Evolutionary conservation across 2,888 invertebrate species (phyloP).

Genomic region (Listrodromus nycthemerus): DNA sequence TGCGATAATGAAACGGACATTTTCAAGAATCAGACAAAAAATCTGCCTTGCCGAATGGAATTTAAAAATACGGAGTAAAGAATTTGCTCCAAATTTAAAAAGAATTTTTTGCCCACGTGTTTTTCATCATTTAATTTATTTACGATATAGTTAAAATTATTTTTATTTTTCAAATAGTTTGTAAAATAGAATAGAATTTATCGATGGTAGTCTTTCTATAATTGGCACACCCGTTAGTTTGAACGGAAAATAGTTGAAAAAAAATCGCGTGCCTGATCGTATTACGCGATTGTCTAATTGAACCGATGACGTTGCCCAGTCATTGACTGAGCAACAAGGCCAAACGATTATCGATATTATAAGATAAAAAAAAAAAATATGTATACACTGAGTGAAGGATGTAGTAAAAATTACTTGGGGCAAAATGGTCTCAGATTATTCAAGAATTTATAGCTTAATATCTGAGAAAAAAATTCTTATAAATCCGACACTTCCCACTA

Average conservation of each 20-base stretch:
- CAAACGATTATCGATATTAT: not conserved
- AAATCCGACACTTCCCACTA: too few relatives aligned
- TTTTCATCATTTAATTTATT: not conserved
- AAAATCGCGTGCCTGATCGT: not conserved
- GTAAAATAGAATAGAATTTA: not conserved
- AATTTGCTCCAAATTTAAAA: not conserved
- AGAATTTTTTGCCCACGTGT: too few relatives aligned
- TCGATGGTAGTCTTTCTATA: not conserved
- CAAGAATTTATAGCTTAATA: too few relatives aligned
- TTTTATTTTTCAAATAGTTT: too few relatives aligned
- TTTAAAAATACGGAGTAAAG: not conserved
- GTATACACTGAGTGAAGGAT: too few relatives aligned
- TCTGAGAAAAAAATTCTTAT: too few relatives aligned
- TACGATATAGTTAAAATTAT: too few relatives aligned
- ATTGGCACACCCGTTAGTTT: not conserved
- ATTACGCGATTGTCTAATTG: conserved; percentile 9
- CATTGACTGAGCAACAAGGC: not conserved
- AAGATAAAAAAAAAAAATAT: too few relatives aligned
- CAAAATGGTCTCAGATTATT: too few relatives aligned
- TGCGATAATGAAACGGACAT: not conserved
- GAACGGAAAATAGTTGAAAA: not conserved
- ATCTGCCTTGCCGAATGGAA: not conserved
- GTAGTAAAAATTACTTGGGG: too few relatives aligned
- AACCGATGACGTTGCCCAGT: conserved; percentile 5
- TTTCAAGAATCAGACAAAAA: not conserved